phyloP scores from a whole-genome alignment of 2,797 vertebrate species.

The Cuculus canorus region DNA sequence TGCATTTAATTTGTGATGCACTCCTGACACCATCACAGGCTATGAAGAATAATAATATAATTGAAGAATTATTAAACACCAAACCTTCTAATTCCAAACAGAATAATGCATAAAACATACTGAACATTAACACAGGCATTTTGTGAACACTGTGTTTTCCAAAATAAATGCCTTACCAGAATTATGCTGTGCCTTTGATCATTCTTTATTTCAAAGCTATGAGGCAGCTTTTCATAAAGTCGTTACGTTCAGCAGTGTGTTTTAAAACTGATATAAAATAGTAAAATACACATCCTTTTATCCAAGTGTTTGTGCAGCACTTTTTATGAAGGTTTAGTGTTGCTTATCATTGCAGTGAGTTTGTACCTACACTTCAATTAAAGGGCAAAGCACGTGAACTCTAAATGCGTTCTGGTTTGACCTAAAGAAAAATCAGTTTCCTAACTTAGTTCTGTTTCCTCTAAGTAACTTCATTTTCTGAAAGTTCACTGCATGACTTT shows the following conservation, averaged over 20 bases:
- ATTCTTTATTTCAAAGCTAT: not conserved
- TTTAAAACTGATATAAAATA: not conserved
- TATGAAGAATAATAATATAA: not conserved
- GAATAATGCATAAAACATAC: not conserved
- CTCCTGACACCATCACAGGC: constrained; percentile 85
- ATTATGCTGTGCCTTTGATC: not conserved
- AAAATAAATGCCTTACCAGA: not conserved
- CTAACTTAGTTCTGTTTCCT: no score
- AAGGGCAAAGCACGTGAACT: not conserved
- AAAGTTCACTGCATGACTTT: no score
- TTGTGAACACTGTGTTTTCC: not conserved
- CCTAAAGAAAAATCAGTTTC: no score
- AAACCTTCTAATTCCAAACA: not conserved
- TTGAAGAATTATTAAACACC: not conserved
- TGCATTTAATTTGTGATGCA: constrained; percentile 78
- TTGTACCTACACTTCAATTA: not conserved
- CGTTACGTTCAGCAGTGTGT: not conserved
- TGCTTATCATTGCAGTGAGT: not conserved
- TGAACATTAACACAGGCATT: not conserved
- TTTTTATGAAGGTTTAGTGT: not conserved
- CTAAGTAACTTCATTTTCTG: no score
- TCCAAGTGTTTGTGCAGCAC: not conserved
- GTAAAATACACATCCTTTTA: not conserved
- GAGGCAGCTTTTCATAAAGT: not conserved
- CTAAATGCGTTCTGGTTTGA: no score